Percentiles rank a stretch among this genome's conserved stretches.
Conservation (phyloP, 2,888 invertebrate species). For the Drepana falcataria region DNA sequence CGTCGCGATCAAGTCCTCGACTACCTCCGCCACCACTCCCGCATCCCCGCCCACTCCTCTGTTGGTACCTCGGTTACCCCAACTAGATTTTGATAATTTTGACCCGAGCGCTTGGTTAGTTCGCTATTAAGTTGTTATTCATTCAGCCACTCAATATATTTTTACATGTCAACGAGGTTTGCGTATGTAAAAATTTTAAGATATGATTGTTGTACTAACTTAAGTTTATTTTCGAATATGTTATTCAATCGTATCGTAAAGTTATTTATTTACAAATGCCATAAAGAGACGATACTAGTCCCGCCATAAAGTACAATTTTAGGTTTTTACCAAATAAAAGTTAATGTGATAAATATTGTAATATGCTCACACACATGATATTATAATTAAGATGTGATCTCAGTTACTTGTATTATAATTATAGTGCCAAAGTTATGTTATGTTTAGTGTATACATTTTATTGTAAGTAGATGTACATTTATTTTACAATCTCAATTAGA, state of each 20-base stretch:
- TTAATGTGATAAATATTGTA: not conserved
- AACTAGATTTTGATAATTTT: slow-evolving; percentile 59
- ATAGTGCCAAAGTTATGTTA: slow-evolving; percentile 2
- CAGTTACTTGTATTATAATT: not conserved
- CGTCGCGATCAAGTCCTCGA: slow-evolving; percentile 16
- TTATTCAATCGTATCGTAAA: not conserved
- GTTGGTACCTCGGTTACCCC: slow-evolving; percentile 52
- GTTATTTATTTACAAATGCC: not conserved
- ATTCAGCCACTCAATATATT: no score
- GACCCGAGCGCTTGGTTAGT: slow-evolving; percentile 70
- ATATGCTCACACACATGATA: not conserved
- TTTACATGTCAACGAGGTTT: no score
- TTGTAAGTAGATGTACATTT: not conserved
- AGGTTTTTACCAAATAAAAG: not conserved
- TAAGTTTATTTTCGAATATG: no score
- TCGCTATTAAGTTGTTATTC: slow-evolving; percentile 46
- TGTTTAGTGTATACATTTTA: not conserved
- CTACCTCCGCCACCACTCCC: slow-evolving; percentile 14
- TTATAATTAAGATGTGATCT: not conserved
- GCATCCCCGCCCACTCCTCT: slow-evolving; percentile 49
- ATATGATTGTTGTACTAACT: no score
- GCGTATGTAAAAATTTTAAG: no score
- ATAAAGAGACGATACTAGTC: no score
- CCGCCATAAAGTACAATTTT: not conserved
- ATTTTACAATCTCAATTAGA: slow-evolving; percentile 10